phyloP scores from a whole-genome alignment of 2,888 invertebrate genomes.

The Chalcosyrphus nemorum region DNA sequence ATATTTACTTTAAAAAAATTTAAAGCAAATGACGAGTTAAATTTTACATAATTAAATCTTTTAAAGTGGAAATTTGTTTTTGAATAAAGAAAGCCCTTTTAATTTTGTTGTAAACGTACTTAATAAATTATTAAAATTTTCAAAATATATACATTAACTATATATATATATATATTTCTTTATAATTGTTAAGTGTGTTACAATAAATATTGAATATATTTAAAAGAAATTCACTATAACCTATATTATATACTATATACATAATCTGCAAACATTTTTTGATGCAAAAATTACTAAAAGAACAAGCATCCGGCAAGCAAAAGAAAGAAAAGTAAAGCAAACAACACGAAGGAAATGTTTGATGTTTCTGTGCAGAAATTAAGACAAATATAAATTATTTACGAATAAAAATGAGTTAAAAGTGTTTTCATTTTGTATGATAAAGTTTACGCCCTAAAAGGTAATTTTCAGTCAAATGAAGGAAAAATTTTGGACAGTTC shows the following conservation, averaged over 20 bases:
- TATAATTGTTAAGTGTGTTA: constrained; percentile 66
- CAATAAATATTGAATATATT: constrained; percentile 56
- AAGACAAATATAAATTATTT: constrained; percentile 72
- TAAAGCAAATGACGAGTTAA: not conserved
- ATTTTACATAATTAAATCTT: constrained; percentile 12
- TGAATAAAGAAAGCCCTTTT: too few relatives aligned
- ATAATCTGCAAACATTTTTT: constrained; percentile 65
- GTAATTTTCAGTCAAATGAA: too few relatives aligned
- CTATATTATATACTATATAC: constrained; percentile 45
- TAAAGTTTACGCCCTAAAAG: too few relatives aligned
- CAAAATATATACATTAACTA: not conserved
- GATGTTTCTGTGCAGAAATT: constrained; percentile 59
- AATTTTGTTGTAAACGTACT: constrained; percentile 56
- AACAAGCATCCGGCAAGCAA: constrained; percentile 51
- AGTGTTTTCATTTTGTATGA: too few relatives aligned
- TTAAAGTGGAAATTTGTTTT: constrained; percentile 11
- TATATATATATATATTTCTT: constrained; percentile 58
- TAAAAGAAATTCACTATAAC: constrained; percentile 53
- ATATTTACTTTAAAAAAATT: constrained; percentile 34
- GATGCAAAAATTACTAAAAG: constrained; percentile 42
- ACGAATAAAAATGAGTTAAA: constrained; percentile 40
- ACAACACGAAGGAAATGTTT: constrained; percentile 29
- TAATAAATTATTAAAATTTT: constrained; percentile 43
- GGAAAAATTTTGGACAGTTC: too few relatives aligned
- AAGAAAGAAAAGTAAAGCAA: not conserved